Evolutionary conservation across 2,797 vertebrate species (phyloP), one percentile per base, ranked within the genome.

Genomic region (Alouatta caraya): DNA sequence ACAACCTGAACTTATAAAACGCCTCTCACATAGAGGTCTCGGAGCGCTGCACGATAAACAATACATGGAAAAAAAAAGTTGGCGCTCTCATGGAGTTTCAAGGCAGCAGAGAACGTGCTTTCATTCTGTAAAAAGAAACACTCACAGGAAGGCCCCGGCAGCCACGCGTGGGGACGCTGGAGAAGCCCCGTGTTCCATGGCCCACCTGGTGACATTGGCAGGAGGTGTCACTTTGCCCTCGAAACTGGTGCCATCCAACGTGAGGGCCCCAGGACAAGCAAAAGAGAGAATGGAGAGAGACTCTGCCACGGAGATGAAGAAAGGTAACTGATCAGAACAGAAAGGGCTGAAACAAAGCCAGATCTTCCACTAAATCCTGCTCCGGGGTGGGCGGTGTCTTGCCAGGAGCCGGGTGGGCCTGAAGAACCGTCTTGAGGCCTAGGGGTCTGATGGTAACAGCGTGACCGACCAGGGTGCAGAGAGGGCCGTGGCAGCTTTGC

Each of bases 181-280:
- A 73, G 57, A 19, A 30, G 8, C 67, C 57, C 55, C 0, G 0
- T 2, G 52, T 1, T 13, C 21, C 1, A 9, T 0, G 4, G 50
- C 30, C 86, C n/a, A 0, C 30, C 22, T 2, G 72, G 46, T 12
- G 28, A 28, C 26, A 12, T 2, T 2, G 6, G n/a, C 42, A 48
- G 81, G 37, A 84, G 42, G 48, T 26, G 72, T 44, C 30, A 0
- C 37, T 21, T 15, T 78, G 83, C 21, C 33, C 39, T 5, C 0
- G 3, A 50, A 70, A 57, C 55, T 67, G 55, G n/a, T 2, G 11
- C 44, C 15, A 5, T 28, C 0, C 0, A 26, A 26, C 3, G 0
- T 15, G 81, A 48, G 59, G 17, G 1, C 13, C 84, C 46, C 37
- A 50, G 15, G 42, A 10, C 0, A 3, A 82, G 52, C 39, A 21